These are phyloP conservation scores for Gymnocephalus cernua DNA, from an alignment of 2,113 vertebrate species.

Conservation along the genomic window DNA sequence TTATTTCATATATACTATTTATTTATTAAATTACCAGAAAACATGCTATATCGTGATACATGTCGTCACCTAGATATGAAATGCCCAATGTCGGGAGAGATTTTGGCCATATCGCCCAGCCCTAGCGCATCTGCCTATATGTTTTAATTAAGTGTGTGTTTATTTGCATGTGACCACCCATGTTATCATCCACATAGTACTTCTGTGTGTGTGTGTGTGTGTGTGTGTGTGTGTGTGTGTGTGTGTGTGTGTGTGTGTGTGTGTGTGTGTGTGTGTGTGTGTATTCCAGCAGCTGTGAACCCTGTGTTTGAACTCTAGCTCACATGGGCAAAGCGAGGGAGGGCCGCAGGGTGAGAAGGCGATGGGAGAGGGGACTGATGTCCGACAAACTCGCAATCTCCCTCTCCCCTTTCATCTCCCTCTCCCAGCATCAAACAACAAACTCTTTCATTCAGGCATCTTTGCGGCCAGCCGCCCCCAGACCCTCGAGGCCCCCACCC, in stretches of 20 bases:
- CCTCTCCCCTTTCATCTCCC: constrained; percentile 83
- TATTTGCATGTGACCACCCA: too few species aligned
- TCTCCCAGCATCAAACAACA: constrained; percentile 79
- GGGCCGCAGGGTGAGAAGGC: constrained; percentile 76
- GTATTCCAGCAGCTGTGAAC: constrained; percentile 72
- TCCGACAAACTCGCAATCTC: constrained; percentile 79
- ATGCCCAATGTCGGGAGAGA: too few species aligned
- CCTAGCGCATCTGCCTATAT: neutral
- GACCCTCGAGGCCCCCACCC: constrained; percentile 78
- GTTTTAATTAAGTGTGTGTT: neutral
- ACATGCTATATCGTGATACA: too few species aligned
- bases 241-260: constrained; percentile 2
- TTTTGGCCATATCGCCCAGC: too few species aligned
- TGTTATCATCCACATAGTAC: neutral
- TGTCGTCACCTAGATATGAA: too few species aligned
- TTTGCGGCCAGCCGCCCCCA: constrained; percentile 76
- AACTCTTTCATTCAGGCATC: constrained; percentile 83
- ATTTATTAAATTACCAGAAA: too few species aligned
- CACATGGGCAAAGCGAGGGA: constrained; percentile 81
- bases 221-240: constrained; percentile 30
- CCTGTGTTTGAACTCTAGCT: constrained; percentile 79
- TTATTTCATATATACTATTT: too few species aligned
- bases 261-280: constrained; percentile 29
- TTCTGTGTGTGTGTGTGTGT: neutral
- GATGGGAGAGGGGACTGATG: constrained; percentile 73